Base-by-base conservation (phyloP, 2,113 vertebrate species). In the Chloropsis cyanopogon region DNA sequence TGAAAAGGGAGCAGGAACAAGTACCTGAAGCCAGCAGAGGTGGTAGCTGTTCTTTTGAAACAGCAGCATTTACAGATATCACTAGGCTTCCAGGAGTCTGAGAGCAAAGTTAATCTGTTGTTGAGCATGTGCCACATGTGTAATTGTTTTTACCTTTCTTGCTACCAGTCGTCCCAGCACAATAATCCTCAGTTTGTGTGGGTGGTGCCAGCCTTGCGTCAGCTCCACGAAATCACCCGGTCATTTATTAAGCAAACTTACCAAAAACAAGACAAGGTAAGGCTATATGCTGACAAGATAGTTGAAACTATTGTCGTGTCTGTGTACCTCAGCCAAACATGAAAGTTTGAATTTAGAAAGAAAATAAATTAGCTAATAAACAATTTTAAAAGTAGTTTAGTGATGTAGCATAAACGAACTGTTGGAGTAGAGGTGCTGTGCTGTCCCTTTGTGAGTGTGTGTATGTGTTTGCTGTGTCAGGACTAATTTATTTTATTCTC, bases 191-290 rank as follows among this genome's bases (percentile, higher is more conserved):
- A 99, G 28, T 97, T 99, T 42, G 99, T 99, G 20, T 99, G 99
- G 99, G 99, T 99, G 69, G 99, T 99, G 60, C 99, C 99, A 92
- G 99, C 99, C 26, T 97, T 99, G 76, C 98, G 99, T 84, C 99
- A 99, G 96, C 99, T 99, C 86, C 99, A 99, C 39, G 99, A 99
- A 97, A 99, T 99, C 97, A 99, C 99, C 1, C 99, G 99, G 4
- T 99, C 99, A 1, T 99, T 99, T 96, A 99, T 99, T 97, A 99
- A 99, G 93, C 99, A 99, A 96, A 99, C 99, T 49, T 99, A 99
- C 96, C 99, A 99, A 97, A 99, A 99, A 75, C 99, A 99, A 97
- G 99, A 99, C 97, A 99, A 99, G 99, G 99, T 99, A 97, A 97
- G 95, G 70, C 75, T 39, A 19, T n/a, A 18, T 35, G 41, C 47